phyloP scores from a whole-genome alignment of 2,797 vertebrate genomes.

The Syndactyla subalaris region DNA sequence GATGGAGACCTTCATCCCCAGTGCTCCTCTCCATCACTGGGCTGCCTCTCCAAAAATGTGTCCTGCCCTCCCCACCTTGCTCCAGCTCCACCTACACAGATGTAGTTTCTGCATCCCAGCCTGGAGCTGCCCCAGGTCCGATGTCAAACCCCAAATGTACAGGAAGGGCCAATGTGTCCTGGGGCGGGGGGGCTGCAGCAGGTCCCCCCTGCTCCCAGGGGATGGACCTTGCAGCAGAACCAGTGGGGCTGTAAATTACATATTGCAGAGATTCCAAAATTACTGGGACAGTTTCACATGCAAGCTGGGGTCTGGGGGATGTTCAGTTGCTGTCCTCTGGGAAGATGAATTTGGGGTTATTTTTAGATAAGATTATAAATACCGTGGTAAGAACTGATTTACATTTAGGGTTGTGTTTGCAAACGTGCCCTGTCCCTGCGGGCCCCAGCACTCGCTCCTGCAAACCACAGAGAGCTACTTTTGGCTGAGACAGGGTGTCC shows the following conservation, averaged over 20 bases:
- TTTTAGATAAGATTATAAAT: conserved; percentile 48
- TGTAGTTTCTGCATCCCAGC: background rate
- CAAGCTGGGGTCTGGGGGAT: conserved; percentile 54
- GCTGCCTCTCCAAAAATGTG: background rate
- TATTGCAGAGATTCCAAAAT: conserved; percentile 40
- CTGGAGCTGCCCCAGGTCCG: background rate
- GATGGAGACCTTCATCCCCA: conserved; percentile 59
- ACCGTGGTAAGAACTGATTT: conserved; percentile 8
- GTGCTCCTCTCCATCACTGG: background rate
- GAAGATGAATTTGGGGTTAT: conserved; percentile 34
- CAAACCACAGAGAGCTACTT: background rate
- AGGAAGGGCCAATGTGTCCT: background rate
- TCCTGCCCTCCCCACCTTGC: background rate
- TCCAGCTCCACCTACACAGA: background rate
- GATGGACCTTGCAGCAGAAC: background rate
- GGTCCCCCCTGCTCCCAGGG: background rate
- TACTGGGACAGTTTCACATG: conserved; percentile 15
- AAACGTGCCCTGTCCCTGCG: background rate
- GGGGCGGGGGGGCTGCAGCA: background rate
- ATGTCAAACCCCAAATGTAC: background rate
- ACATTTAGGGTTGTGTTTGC: conserved; percentile 29
- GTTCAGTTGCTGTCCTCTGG: conserved; percentile 33
- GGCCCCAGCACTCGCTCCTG: background rate
- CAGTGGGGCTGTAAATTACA: background rate
- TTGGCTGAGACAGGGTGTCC: background rate